Conservation (phyloP, 2,113 vertebrate species). For the Morone chrysops region DNA sequence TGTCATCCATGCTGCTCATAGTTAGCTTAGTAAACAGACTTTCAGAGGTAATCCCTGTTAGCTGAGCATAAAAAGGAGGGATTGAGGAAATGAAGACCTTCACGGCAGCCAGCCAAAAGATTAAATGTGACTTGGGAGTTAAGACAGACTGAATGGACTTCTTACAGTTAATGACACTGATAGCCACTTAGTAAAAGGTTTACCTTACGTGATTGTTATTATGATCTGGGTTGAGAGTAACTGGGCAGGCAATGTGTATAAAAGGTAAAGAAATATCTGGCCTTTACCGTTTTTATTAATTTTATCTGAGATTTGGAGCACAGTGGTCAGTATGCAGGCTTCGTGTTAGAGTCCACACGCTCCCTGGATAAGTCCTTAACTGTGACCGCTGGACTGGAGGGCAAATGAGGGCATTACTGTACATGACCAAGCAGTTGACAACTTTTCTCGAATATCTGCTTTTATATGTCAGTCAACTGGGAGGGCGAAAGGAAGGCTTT, state of each 20-base stretch:
- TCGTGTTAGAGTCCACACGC: not conserved
- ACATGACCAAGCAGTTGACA: constrained; percentile 8
- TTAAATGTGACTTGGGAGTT: constrained; percentile 45
- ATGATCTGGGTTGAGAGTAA: not conserved
- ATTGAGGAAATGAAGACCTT: constrained; percentile 49
- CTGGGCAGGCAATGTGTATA: no score
- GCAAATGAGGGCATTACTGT: constrained; percentile 27
- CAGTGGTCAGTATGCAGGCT: not conserved
- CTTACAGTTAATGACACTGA: not conserved
- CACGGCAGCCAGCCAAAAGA: constrained; percentile 30
- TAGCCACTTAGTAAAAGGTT: not conserved
- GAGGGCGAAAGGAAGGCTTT: constrained; percentile 10
- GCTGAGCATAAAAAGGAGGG: constrained; percentile 46
- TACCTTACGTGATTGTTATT: not conserved
- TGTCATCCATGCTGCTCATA: constrained; percentile 63
- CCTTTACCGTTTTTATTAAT: not conserved
- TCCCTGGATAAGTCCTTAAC: constrained; percentile 17
- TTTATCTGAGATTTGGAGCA: constrained; percentile 14
- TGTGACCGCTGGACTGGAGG: constrained; percentile 32
- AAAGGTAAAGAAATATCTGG: not conserved
- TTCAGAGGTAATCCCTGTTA: constrained; percentile 56
- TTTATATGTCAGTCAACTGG: not conserved
- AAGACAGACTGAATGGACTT: constrained; percentile 11
- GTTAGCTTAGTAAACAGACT: constrained; percentile 55
- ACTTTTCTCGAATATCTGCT: not conserved